A percentile compares a stretch with the other conserved stretches of the same genome.
phyloP scores from a whole-genome alignment of 2,113 vertebrate species.

The Xenopus borealis region DNA sequence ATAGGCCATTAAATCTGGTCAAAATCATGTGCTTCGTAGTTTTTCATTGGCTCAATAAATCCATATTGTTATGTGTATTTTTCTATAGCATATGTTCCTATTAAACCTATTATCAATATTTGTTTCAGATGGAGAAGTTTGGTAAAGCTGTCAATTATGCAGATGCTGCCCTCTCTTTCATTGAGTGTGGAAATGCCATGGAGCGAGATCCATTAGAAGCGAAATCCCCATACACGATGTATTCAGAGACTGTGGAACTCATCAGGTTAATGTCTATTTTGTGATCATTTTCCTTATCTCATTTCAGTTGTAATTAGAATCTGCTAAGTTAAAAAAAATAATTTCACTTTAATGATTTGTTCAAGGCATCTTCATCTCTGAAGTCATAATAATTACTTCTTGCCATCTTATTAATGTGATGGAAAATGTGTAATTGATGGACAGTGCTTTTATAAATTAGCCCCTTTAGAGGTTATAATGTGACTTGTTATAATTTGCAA shows the following conservation, averaged over 20 bases:
- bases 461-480: slow-evolving; percentile 68
- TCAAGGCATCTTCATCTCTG: slow-evolving; percentile 66
- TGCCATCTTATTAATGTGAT: slow-evolving; percentile 74
- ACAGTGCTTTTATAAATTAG: slow-evolving; percentile 72
- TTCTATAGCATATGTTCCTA: not conserved
- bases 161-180: slow-evolving; percentile 94
- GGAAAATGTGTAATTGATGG: slow-evolving; percentile 74
- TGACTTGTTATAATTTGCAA: slow-evolving; percentile 66
- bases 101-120: slow-evolving; percentile 30
- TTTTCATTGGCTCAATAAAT: no score
- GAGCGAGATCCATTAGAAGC: slow-evolving; percentile 94
- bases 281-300: slow-evolving; percentile 63
- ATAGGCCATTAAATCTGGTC: no score
- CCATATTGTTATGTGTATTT: not conserved
- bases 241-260: slow-evolving; percentile 97
- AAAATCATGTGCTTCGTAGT: no score
- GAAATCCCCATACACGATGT: slow-evolving; percentile 97
- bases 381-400: slow-evolving; percentile 74
- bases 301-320: slow-evolving; percentile 66
- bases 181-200: slow-evolving; percentile 96
- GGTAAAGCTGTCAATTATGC: slow-evolving; percentile 97
- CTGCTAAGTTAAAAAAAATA: slow-evolving; percentile 65
- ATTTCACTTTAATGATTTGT: slow-evolving; percentile 68
- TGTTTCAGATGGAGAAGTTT: slow-evolving; percentile 90
- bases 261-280: slow-evolving; percentile 83